These are phyloP conservation scores for Heliothis virescens DNA, from an alignment of 1,140 invertebrate genomes.

Conservation along the genomic window DNA sequence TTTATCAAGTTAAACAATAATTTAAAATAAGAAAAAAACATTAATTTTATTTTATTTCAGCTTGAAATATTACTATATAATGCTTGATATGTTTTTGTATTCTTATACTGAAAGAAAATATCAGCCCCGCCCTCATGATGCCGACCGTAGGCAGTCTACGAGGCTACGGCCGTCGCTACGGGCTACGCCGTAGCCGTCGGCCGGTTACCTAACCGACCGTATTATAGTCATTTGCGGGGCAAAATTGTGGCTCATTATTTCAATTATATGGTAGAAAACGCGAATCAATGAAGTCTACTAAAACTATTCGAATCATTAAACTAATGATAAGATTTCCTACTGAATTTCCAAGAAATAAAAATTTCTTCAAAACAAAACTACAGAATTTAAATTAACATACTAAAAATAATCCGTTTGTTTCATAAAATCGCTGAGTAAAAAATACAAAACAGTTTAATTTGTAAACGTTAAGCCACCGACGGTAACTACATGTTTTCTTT, in stretches of 20 bases:
- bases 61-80: too few relatives aligned
- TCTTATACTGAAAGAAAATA: background rate
- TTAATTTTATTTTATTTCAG: too few relatives aligned
- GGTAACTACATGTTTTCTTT: too few relatives aligned
- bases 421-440: too few relatives aligned
- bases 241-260: slow-evolving; percentile 27
- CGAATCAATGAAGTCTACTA: background rate
- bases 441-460: background rate
- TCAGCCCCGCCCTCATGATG: background rate
- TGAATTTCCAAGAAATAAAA: background rate
- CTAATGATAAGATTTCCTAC: background rate
- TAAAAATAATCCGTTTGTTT: too few relatives aligned
- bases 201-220: background rate
- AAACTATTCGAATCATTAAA: slow-evolving; percentile 2
- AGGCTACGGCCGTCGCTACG: slow-evolving; percentile 31
- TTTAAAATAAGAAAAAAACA: too few relatives aligned
- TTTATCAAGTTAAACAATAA: too few relatives aligned
- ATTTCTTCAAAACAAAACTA: background rate
- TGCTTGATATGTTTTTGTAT: too few relatives aligned
- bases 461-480: too few relatives aligned
- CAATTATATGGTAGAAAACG: background rate
- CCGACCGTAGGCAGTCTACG: background rate
- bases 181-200: slow-evolving; percentile 45
- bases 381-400: too few relatives aligned
- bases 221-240: slow-evolving; percentile 22